Evolutionary conservation across 2,888 invertebrate genomes (phyloP), one percentile per base, ranked within the genome.

Genomic region (Lasiommata megera): DNA sequence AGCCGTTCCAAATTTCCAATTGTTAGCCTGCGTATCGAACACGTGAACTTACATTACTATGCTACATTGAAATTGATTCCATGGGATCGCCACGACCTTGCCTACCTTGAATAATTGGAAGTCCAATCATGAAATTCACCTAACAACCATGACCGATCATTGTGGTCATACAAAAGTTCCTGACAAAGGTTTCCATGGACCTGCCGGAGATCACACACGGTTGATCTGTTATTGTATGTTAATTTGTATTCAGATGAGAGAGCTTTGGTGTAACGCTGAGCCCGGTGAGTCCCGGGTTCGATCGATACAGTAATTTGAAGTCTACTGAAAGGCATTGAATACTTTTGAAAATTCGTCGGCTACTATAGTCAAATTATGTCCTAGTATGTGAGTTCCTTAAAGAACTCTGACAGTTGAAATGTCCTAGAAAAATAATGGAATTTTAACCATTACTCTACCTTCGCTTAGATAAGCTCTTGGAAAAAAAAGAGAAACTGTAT

Each of bases 51-150:
- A n/a, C n/a, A n/a, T n/a, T n/a, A n/a, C n/a, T 16, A 46, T 1
- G 8, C 14, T 18, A 9, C 38, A 57, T 46, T 17, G 52, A 9
- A 31, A 57, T 46, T 17, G 52, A 51, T 3, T 31, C 28, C 55
- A 55, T 59, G 59, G 59, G 59, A 52, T 40, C 16, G 47, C 46
- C 36, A 36, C 55, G 59, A 29, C 59, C 59, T 59, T 59, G 59
- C 11, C 31, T n/a, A 44, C 37, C 47, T 40, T 18, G 12, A 11
- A 12, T 34, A 37, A 37, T 53, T 31, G 46, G 5, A 16, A 31
- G 46, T 16, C 46, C 44, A 29, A 29, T 44, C 44, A 44, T 29
- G 44, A 29, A 9, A 43, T 14, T 14, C 29, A 44, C 29, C 14
- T 44, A 46, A 16, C 31, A 8, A 43, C 28, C 14, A 31, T 29